phyloP scores from a whole-genome alignment of 2,797 vertebrate species.

The Pipistrellus nathusii region DNA sequence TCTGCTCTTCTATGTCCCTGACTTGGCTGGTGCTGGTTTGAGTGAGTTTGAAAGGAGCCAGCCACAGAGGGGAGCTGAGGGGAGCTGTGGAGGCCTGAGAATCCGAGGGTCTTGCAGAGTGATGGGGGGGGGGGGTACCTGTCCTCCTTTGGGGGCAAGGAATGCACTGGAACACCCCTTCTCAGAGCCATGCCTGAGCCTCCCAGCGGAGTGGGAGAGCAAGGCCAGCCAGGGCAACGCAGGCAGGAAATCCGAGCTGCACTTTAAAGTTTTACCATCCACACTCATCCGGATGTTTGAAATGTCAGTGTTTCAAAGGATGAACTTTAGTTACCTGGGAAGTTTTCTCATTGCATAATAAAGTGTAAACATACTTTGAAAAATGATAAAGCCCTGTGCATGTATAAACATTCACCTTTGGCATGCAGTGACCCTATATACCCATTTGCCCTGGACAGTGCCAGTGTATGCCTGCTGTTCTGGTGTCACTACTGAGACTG shows the following conservation, averaged over 20 bases:
- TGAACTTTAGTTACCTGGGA: background rate
- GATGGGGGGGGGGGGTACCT: background rate
- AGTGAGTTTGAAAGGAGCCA: background rate
- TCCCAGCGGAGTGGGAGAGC: background rate
- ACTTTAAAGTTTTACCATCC: background rate
- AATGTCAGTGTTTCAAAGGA: background rate
- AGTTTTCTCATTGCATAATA: background rate
- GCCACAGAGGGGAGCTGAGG: fast-evolving
- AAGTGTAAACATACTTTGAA: background rate
- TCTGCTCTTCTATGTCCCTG: background rate
- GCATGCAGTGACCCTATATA: background rate
- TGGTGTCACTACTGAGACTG: background rate
- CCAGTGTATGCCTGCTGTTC: background rate
- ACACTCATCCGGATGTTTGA: background rate
- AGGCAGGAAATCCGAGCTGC: background rate
- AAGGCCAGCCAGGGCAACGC: background rate
- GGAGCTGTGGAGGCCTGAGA: background rate
- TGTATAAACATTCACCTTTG: background rate
- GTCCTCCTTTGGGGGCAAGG: background rate
- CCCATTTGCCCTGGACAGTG: background rate
- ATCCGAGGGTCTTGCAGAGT: background rate
- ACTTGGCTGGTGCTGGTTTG: background rate
- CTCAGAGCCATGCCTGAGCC: background rate
- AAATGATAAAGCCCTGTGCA: background rate
- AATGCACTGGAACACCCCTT: fast-evolving